Conservation (phyloP, 2,113 vertebrate species). For the Gallinago undulata region DNA sequence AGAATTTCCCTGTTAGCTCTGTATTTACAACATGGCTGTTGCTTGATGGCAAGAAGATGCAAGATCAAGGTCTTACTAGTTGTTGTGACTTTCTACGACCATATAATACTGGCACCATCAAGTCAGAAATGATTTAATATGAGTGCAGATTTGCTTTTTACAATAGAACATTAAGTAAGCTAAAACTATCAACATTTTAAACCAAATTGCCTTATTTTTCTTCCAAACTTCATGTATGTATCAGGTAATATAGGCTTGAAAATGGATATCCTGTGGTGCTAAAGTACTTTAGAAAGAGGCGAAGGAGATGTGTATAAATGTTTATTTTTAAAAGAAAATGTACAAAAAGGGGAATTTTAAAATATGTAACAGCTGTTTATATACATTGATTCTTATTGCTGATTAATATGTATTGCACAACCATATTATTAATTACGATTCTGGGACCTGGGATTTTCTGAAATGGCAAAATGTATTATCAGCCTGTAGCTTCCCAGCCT, state of each 20-base stretch:
- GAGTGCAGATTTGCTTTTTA: conserved; percentile 80
- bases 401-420: conserved; percentile 89
- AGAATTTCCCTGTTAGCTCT: conserved; percentile 47
- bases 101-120: conserved; percentile 69
- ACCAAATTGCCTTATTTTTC: conserved; percentile 92
- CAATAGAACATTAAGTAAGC: conserved; percentile 83
- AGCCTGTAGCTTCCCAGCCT: conserved; percentile 59
- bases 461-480: conserved; percentile 50
- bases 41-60: conserved; percentile 58
- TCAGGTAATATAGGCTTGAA: conserved; percentile 94
- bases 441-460: conserved; percentile 68
- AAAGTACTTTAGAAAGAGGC: conserved; percentile 83
- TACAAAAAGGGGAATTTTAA: conserved; percentile 86
- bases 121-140: conserved; percentile 58
- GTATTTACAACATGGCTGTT: conserved; percentile 58
- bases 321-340: conserved; percentile 86
- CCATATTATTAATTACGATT: conserved; percentile 68
- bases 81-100: conserved; percentile 69
- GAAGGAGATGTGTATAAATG: conserved; percentile 84
- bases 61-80: conserved; percentile 67
- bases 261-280: conserved; percentile 95
- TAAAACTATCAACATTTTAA: conserved; percentile 86
- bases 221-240: conserved; percentile 87
- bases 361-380: conserved; percentile 86
- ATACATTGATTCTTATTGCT: conserved; percentile 88